Evolutionary conservation across 2,797 vertebrate genomes (phyloP), one percentile per base, ranked within the genome.

Genomic region (Setipinna tenuifilis): DNA sequence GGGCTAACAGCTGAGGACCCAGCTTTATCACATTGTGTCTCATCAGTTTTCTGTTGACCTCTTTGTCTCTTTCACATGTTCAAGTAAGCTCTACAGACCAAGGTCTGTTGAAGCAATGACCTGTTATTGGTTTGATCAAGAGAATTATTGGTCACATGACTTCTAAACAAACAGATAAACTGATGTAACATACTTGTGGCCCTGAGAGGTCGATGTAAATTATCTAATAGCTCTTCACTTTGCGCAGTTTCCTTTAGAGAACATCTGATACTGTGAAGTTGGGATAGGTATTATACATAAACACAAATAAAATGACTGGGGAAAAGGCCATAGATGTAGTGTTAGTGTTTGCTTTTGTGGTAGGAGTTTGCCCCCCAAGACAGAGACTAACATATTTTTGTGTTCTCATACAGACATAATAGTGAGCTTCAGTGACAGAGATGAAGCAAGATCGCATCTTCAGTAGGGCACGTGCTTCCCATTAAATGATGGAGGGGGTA

Each of bases 401-500:
- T 48, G n/a, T 19, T 57, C 59, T 19, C 14, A 44, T 48, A 54
- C 50, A 31, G 23, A 65, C 25, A 75, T 23, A 41, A 4, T 17
- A 80, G 25, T 25, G 88, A 90, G 88, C 61, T 86, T 82, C 83
- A 57, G 86, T 89, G 88, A 89, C 85, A 58, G 88, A 89, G 88
- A 91, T 88, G 88, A 87, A 90, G 88, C 82, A 85, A 83, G 68
- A 89, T 88, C 87, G 83, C 89, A 86, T 90, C 88, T 88, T 78
- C 88, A 87, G 85, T 82, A 87, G 85, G 86, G 86, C 92, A 93
- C 91, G 92, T 93, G 91, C 89, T 91, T 92, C 89, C 88, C 87
- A 92, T 92, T 91, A 91, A 89, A 84, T 58, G 81, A 86, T 89
- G 80, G 57, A 21, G 83, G 44, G 50, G 59, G 68, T 35, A 68